Percentiles rank a stretch among this genome's conserved stretches.
Conservation (phyloP, 2,113 vertebrate genomes). For the Oncorhynchus masou region DNA sequence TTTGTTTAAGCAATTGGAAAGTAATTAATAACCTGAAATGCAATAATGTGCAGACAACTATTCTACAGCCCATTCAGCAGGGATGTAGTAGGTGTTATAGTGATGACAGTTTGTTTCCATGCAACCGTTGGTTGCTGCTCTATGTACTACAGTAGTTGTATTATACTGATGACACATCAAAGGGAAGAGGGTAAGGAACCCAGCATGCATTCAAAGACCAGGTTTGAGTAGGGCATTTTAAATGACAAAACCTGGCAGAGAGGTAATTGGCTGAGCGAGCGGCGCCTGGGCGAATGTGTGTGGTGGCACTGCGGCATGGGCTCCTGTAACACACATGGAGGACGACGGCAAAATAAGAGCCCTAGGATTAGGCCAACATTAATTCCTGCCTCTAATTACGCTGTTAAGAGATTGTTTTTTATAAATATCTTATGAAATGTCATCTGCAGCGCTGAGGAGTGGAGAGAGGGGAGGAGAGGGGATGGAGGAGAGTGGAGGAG, state of each 20-base stretch:
- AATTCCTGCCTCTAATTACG: conserved; percentile 74
- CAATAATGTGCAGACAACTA: conserved; percentile 55
- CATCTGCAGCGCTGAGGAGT: conserved; percentile 69
- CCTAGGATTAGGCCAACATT: conserved; percentile 62
- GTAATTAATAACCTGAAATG: conserved; percentile 76
- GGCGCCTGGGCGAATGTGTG: conserved; percentile 6
- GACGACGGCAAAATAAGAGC: conserved; percentile 55
- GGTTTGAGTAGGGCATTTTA: conserved; percentile 17
- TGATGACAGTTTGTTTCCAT: conserved; percentile 30
- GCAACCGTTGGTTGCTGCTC: conserved; percentile 11
- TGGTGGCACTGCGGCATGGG: conserved; percentile 31
- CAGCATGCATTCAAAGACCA: conserved; percentile 48
- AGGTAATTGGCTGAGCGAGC: conserved; percentile 19
- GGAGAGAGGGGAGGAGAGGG: not conserved
- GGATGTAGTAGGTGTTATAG: not conserved
- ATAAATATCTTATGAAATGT: conserved; percentile 86
- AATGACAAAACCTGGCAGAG: conserved; percentile 34
- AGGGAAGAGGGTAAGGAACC: conserved; percentile 26
- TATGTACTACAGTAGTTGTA: not conserved
- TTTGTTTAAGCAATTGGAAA: conserved; percentile 77
- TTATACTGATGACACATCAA: conserved; percentile 39
- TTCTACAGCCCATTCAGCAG: conserved; percentile 39
- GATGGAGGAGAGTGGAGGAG: not conserved
- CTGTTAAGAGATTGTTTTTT: conserved; percentile 74
- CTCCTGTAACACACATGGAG: conserved; percentile 40